Evolutionary conservation across 2,797 vertebrate species (phyloP).

Genomic region (Arrhamphus sclerolepis): DNA sequence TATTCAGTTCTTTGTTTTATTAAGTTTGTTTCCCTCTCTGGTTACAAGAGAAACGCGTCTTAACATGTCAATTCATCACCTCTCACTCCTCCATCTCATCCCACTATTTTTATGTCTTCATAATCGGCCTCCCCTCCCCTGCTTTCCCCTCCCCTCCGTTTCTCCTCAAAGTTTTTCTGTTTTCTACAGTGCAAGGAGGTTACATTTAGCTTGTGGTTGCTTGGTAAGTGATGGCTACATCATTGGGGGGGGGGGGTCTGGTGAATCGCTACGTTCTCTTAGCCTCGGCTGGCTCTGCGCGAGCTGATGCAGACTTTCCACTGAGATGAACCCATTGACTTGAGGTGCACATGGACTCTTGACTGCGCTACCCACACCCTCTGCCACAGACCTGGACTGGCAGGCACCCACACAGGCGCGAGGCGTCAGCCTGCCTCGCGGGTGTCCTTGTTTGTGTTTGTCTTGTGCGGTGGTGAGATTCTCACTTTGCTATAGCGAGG

Average conservation of each 20-base stretch:
- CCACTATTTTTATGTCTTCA: constrained; percentile 38
- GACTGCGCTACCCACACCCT: constrained; percentile 26
- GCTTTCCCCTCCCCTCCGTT: constrained; percentile 10
- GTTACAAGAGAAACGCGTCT: constrained; percentile 20
- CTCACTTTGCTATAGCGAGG: constrained; percentile 43
- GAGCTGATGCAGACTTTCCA: constrained; percentile 78
- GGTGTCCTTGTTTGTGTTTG: constrained; percentile 71
- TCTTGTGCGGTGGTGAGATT: constrained; percentile 63
- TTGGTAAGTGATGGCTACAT: constrained; percentile 68
- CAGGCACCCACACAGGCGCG: constrained; percentile 63
- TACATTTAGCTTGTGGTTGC: constrained; percentile 80
- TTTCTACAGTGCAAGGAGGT: constrained; percentile 71
- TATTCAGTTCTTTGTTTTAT: constrained; percentile 22
- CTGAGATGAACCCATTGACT: constrained; percentile 63
- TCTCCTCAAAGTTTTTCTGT: constrained; percentile 65
- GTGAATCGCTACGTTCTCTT: constrained; percentile 59
- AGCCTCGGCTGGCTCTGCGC: constrained; percentile 46
- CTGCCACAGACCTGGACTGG: constrained; percentile 62
- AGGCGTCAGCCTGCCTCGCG: constrained; percentile 68
- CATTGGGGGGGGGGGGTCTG: constrained; percentile 48
- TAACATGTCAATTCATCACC: constrained; percentile 41
- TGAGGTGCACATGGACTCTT: constrained; percentile 46
- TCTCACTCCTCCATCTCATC: constrained; percentile 25
- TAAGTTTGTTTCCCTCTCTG: constrained; percentile 16
- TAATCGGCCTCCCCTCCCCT: constrained; percentile 25